Base-by-base conservation (phyloP, 37 sponge, comb jelly and placozoan genomes). In the Theonella swinhoei region DNA sequence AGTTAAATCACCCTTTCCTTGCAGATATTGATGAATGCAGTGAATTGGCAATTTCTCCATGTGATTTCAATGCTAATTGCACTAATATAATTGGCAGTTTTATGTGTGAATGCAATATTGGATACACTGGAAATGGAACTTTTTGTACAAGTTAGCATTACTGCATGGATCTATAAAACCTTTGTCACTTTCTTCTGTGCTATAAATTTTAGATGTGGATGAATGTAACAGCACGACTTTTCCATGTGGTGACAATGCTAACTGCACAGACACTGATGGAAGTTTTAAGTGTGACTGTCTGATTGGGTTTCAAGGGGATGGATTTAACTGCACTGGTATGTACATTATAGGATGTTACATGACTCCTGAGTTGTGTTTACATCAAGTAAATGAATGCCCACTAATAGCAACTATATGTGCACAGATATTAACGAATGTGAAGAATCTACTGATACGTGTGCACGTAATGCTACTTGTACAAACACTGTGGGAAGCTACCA, bases 21-120 rank as follows among this genome's bases (percentile, higher is more conserved):
- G 0, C 63, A 78, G 78, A 78, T 78, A 39, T 78, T 64, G 65
- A 78, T 78, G 78, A 85, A 38, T 85, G 86, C n/a, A n/a, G n/a
- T 85, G 72, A 9, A 0, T 26, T 2, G 17, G 31, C 30, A 5
- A 60, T 17, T 32, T 34, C 24, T n/a, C 28, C 30, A 19, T 78
- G 79, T 72, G 37, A 39, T 22, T 32, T 40, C 58, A 78, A 32
- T 64, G 32, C 64, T 37, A 75, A 9, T 1, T 78, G 78, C 47
- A 58, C 19, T 42, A 34, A 80, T 31, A 80, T 70, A 61, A 60
- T 42, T 30, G 81, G 81, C n/a, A 70, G 36, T 38, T 80, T 54
- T 37, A 59, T 17, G 34, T 85, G 86, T 37, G 37, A 3, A 1
- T 80, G 81, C 54, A 54, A 24, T 3, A 38, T 4, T 32, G 81